A percentile compares a stretch with the other conserved stretches of the same genome.
phyloP scores from a whole-genome alignment of 2,113 vertebrate species.

The Solea senegalensis region DNA sequence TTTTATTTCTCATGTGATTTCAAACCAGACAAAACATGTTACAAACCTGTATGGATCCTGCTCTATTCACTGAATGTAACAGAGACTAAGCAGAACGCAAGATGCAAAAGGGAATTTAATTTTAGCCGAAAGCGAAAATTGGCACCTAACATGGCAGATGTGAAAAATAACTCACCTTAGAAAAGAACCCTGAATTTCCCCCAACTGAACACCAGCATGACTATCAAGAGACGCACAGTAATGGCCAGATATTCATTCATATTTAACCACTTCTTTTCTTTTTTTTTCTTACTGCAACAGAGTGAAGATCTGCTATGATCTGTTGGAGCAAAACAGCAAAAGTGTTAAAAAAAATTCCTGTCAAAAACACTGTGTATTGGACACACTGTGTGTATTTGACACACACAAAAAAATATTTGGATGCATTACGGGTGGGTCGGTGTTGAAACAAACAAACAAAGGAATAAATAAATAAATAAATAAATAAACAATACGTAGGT shows the following conservation, averaged over 20 bases:
- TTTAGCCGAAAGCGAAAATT: neutral
- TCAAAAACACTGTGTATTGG: neutral
- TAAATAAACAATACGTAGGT: too few species aligned
- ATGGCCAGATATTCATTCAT: constrained; percentile 12
- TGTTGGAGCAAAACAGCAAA: neutral
- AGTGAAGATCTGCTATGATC: neutral
- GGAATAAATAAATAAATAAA: too few species aligned
- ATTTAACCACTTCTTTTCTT: neutral
- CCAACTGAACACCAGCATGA: too few species aligned
- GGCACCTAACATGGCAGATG: neutral
- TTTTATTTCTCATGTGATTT: neutral
- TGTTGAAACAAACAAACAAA: too few species aligned
- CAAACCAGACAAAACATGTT: neutral
- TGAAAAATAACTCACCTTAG: neutral
- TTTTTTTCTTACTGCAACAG: neutral
- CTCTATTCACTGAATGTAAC: too few species aligned
- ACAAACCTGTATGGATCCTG: too few species aligned
- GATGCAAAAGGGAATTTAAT: neutral
- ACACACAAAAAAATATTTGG: too few species aligned
- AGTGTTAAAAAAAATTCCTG: neutral
- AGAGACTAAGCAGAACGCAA: neutral
- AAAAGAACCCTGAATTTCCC: too few species aligned
- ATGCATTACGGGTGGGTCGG: too few species aligned
- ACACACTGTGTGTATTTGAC: too few species aligned
- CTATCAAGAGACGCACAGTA: too few species aligned